A percentile compares a stretch with the other conserved stretches of the same genome.
Conservation (phyloP, 2,113 vertebrate genomes). For the Rhinopithecus roxellana region DNA sequence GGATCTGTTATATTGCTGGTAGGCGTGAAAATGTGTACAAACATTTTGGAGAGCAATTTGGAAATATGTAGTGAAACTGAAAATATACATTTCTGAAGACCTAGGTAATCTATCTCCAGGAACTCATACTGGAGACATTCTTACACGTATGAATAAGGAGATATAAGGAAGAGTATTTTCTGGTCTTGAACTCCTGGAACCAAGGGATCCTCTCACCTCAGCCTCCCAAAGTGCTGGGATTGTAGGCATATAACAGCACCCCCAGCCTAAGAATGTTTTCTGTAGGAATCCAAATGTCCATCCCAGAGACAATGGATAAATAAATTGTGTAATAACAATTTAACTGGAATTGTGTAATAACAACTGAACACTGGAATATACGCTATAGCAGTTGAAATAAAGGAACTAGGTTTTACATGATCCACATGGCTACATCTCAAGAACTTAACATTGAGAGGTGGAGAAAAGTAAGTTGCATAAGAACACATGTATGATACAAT, state of each 20-base stretch:
- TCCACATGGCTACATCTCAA: neutral
- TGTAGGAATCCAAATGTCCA: neutral
- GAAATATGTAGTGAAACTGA: neutral
- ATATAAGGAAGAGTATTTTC: neutral
- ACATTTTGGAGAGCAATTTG: slow-evolving; percentile 1
- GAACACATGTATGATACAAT: neutral
- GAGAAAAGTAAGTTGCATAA: neutral
- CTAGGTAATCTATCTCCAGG: neutral
- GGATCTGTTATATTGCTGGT: neutral
- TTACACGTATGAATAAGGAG: neutral
- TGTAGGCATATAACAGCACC: too few relatives aligned
- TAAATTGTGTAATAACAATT: neutral
- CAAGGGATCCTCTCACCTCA: too few relatives aligned
- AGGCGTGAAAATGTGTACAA: neutral
- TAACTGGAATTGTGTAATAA: too few relatives aligned
- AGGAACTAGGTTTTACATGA: neutral
- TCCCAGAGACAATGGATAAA: neutral
- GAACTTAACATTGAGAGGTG: neutral
- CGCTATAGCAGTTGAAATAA: neutral
- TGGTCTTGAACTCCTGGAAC: neutral
- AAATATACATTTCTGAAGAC: neutral
- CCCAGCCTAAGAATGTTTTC: neutral
- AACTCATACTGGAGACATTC: neutral
- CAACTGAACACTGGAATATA: neutral
- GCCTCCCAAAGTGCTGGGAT: too few relatives aligned